Evolutionary conservation across 1,140 invertebrate species (phyloP).

Genomic region (Xylocopa sonorina): DNA sequence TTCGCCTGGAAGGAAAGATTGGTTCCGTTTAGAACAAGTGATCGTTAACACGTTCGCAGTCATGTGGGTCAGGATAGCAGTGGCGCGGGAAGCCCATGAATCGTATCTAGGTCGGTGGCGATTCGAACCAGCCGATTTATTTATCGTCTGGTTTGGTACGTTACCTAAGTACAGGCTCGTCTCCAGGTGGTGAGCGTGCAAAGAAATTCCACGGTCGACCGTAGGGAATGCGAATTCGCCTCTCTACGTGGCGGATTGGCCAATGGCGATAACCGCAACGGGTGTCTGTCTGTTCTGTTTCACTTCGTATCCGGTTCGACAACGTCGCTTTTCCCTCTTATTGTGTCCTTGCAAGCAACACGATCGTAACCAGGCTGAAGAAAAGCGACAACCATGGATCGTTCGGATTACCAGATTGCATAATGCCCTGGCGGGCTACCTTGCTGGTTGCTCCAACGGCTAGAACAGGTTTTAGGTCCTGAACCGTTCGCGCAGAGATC

Average conservation of each 20-base stretch:
- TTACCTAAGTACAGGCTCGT: neutral
- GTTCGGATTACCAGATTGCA: slow-evolving; percentile 25
- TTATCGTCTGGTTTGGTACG: no score
- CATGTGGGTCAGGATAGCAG: slow-evolving; percentile 28
- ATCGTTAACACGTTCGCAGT: slow-evolving; percentile 34
- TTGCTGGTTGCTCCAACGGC: neutral
- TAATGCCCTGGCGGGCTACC: neutral
- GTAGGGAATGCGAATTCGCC: neutral
- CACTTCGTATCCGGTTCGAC: neutral
- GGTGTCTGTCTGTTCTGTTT: neutral
- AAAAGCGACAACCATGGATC: slow-evolving; percentile 22
- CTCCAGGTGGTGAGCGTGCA: neutral
- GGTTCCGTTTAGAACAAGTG: slow-evolving; percentile 43
- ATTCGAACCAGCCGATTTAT: neutral
- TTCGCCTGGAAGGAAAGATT: neutral
- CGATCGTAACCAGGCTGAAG: neutral
- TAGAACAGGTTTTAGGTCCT: slow-evolving; percentile 11
- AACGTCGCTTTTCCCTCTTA: slow-evolving; percentile 16
- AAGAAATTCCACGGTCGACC: neutral
- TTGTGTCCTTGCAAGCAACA: neutral
- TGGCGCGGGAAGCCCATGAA: slow-evolving; percentile 4
- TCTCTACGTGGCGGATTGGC: neutral
- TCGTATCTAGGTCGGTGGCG: neutral
- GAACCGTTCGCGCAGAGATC: neutral
- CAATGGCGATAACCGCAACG: neutral